Evolutionary conservation across 64 coral and sea anemone species (phyloP).

Genomic region (Porites australiensis): DNA sequence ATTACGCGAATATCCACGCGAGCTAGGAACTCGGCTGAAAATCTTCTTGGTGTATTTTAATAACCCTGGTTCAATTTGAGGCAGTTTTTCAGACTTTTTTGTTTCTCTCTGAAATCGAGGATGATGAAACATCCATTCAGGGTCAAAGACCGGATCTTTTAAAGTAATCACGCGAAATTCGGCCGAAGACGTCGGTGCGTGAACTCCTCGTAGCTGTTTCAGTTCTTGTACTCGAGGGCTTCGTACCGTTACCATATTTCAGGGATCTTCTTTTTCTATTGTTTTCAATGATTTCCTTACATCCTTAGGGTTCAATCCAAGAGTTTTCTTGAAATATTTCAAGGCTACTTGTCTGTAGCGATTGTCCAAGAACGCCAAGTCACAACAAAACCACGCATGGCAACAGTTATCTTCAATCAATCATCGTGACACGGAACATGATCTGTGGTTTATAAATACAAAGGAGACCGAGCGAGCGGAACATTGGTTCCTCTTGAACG

Average conservation of each 20-base stretch:
- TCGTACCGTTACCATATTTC: constrained; percentile 2
- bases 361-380: neutral
- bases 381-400: constrained; percentile 28
- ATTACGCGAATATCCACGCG: neutral
- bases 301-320: neutral
- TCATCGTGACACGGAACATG: neutral
- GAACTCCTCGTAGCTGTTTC: neutral
- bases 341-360: neutral
- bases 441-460: constrained; percentile 18
- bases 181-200: neutral
- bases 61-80: constrained; percentile 7
- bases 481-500: neutral
- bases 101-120: constrained; percentile 18
- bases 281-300: neutral
- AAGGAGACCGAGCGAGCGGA: neutral
- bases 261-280: neutral
- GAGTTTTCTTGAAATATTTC: neutral
- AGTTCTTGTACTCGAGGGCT: neutral
- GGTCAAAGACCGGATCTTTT: constrained; percentile 5
- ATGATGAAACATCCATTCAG: constrained; percentile 32
- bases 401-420: constrained; percentile 18
- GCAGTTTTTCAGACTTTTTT: neutral
- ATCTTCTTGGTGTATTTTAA: constrained; percentile 48
- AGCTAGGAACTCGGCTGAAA: constrained; percentile 41
- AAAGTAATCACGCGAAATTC: constrained; percentile 60